Evolutionary conservation across 2,113 vertebrate genomes (phyloP).

Genomic region (Phylloscopus whistleri): DNA sequence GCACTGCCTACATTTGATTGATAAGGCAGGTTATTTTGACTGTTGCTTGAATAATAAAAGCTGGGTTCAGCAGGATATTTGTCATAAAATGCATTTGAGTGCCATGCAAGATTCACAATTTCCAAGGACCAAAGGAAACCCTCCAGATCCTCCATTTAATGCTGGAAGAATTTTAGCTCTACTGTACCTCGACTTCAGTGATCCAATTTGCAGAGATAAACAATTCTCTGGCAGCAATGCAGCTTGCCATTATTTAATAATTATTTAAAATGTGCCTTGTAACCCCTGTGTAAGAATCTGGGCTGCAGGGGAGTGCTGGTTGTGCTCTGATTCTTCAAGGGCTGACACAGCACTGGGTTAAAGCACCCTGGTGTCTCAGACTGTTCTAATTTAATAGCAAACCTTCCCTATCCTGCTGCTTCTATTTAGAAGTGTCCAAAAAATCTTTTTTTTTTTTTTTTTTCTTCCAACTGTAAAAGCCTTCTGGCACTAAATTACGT

Average conservation of each 20-base stretch:
- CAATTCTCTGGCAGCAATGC: background rate
- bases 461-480: background rate
- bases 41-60: background rate
- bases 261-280: background rate
- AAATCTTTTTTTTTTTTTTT: background rate
- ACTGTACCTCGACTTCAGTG: background rate
- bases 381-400: background rate
- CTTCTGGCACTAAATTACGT: slow-evolving; percentile 59
- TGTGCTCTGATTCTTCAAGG: background rate
- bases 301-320: background rate
- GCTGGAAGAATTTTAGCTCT: background rate
- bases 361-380: background rate
- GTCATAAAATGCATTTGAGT: background rate
- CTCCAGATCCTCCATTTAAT: background rate
- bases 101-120: background rate
- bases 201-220: slow-evolving; percentile 38
- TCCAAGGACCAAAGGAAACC: background rate
- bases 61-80: background rate
- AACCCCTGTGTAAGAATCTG: background rate
- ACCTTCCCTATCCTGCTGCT: background rate
- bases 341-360: background rate
- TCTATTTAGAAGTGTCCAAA: slow-evolving; percentile 22
- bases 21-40: background rate
- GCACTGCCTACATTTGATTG: background rate
- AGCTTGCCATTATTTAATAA: slow-evolving; percentile 14